These are phyloP conservation scores for Phenganax stokvisi DNA, from an alignment of 92 coral and sea anemone genomes.

Conservation along the genomic window DNA sequence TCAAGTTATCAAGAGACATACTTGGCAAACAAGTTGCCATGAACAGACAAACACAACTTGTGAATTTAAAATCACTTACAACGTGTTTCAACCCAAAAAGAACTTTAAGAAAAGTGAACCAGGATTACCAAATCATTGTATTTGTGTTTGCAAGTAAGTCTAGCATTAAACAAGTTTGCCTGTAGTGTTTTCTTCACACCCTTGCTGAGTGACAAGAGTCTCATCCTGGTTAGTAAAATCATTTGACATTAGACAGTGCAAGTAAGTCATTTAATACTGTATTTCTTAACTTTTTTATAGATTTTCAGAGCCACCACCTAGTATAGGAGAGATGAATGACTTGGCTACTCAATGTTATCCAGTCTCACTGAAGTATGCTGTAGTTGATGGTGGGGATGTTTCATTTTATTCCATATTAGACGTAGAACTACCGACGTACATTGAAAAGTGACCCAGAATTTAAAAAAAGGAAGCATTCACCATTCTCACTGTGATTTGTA, in stretches of 20 bases:
- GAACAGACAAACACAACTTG: neutral
- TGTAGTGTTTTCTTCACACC: no score
- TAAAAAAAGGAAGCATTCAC: neutral
- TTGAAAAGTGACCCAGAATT: neutral
- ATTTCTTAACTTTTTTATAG: conserved; percentile 39
- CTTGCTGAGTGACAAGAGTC: no score
- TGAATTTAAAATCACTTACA: conserved; percentile 53
- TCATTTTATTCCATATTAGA: conserved; percentile 78
- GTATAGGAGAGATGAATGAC: conserved; percentile 56
- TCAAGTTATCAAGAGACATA: conserved; percentile 26
- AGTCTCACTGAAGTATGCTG: conserved; percentile 78
- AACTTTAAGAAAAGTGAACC: conserved; percentile 76
- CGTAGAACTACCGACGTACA: conserved; percentile 62
- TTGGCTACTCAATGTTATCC: conserved; percentile 57
- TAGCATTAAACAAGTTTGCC: no score
- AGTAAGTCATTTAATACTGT: neutral
- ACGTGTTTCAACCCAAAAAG: conserved; percentile 81
- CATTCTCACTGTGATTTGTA: neutral
- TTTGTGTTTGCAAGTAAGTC: conserved; percentile 78
- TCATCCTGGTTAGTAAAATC: no score
- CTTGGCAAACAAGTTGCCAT: neutral
- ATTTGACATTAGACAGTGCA: no score
- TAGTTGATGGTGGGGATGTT: conserved; percentile 68
- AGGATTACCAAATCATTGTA: conserved; percentile 69
- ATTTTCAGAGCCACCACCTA: conserved; percentile 67